Percentiles rank a stretch among this genome's conserved stretches.
phyloP scores from a whole-genome alignment of 2,797 vertebrate genomes.

The Centroberyx gerrardi region DNA sequence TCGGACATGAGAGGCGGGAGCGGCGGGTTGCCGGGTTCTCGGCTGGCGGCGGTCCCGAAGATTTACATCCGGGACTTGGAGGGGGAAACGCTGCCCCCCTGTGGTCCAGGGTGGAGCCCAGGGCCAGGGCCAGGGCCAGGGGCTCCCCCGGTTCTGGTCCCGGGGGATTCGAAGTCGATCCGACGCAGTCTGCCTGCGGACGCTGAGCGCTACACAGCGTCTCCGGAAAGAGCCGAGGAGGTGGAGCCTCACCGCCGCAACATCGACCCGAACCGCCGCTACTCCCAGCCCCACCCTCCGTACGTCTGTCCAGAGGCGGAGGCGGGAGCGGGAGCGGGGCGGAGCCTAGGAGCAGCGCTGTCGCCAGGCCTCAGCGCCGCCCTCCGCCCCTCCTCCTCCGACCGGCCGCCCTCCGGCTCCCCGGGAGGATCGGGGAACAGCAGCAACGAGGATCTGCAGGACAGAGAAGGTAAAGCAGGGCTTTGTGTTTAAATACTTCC shows the following conservation, averaged over 20 bases:
- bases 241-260: neutral
- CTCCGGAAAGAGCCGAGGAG: neutral
- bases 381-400: neutral
- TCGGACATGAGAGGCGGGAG: conserved; percentile 15
- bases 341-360: conserved; percentile 3
- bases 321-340: neutral
- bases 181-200: conserved; percentile 45
- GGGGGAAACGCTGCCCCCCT: neutral
- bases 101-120: neutral
- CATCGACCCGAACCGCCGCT: neutral
- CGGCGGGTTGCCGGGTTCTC: conserved; percentile 21
- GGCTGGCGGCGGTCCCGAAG: conserved; percentile 60
- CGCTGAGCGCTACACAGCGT: neutral
- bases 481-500: no score
- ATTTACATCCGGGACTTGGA: conserved; percentile 78
- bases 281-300: neutral
- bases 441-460: conserved; percentile 57
- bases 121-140: neutral
- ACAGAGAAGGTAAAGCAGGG: conserved; percentile 49
- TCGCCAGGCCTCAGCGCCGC: conserved; percentile 55
- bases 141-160: neutral
- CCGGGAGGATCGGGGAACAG: conserved; percentile 11
- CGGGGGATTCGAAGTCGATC: neutral
- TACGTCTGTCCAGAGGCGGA: neutral
- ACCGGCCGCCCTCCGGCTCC: no score